Percentiles rank a stretch among this genome's conserved stretches.
phyloP scores from a whole-genome alignment of 2,113 vertebrate genomes.

The Bagarius yarrelli region DNA sequence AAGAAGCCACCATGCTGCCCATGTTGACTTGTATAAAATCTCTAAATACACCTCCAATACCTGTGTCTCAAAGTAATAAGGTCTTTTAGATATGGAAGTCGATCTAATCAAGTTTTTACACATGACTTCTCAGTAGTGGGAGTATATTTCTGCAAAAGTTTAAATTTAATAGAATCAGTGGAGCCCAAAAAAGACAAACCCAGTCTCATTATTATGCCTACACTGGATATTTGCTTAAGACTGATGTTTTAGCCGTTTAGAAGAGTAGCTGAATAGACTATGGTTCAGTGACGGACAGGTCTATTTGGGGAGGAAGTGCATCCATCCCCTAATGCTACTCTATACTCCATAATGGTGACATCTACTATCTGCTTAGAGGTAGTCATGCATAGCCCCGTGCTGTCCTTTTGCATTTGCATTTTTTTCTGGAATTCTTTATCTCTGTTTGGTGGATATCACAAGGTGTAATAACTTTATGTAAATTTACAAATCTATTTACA shows the following conservation, averaged over 20 bases:
- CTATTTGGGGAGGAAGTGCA: conserved; percentile 41
- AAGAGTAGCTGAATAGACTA: conserved; percentile 25
- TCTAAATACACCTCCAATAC: neutral
- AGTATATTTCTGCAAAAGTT: neutral
- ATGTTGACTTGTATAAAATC: conserved; percentile 9
- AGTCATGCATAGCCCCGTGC: conserved; percentile 12
- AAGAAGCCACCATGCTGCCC: too few species aligned
- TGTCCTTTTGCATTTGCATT: neutral
- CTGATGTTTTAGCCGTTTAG: conserved; percentile 26
- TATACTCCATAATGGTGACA: conserved; percentile 38
- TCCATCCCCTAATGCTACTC: conserved; percentile 36
- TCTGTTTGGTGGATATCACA: neutral
- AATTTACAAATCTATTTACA: conserved; percentile 27
- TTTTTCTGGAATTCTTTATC: conserved; percentile 19
- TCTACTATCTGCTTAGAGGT: conserved; percentile 26
- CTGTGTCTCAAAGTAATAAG: neutral
- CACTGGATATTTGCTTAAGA: conserved; percentile 18
- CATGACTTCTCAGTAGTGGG: neutral
- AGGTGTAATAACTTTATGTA: conserved; percentile 16
- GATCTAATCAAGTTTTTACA: neutral
- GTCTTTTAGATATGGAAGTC: neutral
- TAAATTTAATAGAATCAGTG: neutral
- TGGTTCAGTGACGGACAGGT: conserved; percentile 44
- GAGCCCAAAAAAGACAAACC: neutral
- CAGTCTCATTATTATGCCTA: neutral